phyloP scores from a whole-genome alignment of 2,797 vertebrate genomes.

The Chelonia mydas region DNA sequence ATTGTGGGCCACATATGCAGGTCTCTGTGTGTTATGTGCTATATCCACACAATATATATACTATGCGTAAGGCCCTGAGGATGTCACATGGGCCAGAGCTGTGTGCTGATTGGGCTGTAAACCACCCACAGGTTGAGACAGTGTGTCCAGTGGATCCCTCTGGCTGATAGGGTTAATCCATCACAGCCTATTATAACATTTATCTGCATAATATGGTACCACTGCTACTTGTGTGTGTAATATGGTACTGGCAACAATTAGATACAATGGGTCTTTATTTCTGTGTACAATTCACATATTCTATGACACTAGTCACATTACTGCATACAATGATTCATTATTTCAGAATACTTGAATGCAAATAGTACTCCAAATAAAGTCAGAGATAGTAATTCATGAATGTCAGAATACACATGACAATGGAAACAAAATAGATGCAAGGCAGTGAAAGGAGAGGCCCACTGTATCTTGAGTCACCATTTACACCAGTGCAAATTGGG shows the following conservation, averaged over 20 bases:
- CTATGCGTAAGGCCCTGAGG: too few relatives aligned
- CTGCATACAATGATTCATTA: slow-evolving; percentile 62
- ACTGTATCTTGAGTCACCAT: slow-evolving; percentile 32
- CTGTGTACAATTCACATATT: slow-evolving; percentile 42
- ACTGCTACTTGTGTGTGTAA: neutral
- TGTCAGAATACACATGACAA: slow-evolving; percentile 25
- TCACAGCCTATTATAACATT: neutral
- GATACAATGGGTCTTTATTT: slow-evolving; percentile 55
- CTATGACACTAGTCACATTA: slow-evolving; percentile 46
- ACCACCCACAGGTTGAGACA: neutral
- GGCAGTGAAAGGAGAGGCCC: too few relatives aligned
- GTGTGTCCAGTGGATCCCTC: neutral
- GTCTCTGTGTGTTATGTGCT: too few relatives aligned
- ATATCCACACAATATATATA: too few relatives aligned
- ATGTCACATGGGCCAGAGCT: too few relatives aligned
- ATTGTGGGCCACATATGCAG: too few relatives aligned
- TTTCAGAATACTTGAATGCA: slow-evolving; percentile 64
- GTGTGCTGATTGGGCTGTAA: too few relatives aligned
- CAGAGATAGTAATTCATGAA: slow-evolving; percentile 33
- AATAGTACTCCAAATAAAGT: slow-evolving; percentile 28
- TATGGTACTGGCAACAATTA: slow-evolving; percentile 30
- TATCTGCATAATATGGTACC: neutral
- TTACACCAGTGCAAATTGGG: neutral
- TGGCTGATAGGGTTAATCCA: neutral
- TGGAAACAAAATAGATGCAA: slow-evolving; percentile 33